phyloP scores from a whole-genome alignment of 2,888 invertebrate species.

The Yponomeuta sedellus region DNA sequence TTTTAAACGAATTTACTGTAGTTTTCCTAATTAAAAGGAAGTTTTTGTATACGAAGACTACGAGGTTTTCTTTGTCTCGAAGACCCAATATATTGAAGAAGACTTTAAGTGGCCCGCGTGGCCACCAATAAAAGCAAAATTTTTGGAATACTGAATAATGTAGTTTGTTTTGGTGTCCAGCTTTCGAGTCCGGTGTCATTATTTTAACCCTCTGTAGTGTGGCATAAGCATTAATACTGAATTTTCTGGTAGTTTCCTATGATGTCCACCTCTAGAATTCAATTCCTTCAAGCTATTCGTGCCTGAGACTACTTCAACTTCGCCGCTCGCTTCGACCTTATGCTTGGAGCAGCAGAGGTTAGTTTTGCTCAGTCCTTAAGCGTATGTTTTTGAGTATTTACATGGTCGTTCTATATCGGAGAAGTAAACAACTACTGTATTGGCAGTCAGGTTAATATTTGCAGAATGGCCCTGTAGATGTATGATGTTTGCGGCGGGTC shows the following conservation, averaged over 20 bases:
- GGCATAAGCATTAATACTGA: no score
- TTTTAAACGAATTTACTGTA: no score
- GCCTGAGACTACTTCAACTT: background rate
- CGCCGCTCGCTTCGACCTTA: background rate
- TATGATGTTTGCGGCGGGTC: background rate
- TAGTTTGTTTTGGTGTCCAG: no score
- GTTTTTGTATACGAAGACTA: no score
- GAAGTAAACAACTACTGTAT: background rate
- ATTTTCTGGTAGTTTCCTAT: background rate
- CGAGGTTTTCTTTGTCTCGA: no score
- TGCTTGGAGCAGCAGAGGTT: background rate
- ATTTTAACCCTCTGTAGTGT: no score
- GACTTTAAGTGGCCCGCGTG: no score
- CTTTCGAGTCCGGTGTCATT: no score
- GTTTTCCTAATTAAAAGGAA: no score
- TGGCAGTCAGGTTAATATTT: background rate
- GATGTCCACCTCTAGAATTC: background rate
- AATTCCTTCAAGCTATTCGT: background rate
- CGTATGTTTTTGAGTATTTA: background rate
- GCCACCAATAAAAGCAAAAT: no score
- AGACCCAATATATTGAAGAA: no score
- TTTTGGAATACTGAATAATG: no score
- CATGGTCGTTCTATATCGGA: background rate
- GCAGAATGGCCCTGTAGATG: background rate
- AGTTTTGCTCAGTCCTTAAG: background rate